A percentile compares a stretch with the other conserved stretches of the same genome.
phyloP scores from a whole-genome alignment of 2,113 vertebrate species.

The Actinemys pallida region DNA sequence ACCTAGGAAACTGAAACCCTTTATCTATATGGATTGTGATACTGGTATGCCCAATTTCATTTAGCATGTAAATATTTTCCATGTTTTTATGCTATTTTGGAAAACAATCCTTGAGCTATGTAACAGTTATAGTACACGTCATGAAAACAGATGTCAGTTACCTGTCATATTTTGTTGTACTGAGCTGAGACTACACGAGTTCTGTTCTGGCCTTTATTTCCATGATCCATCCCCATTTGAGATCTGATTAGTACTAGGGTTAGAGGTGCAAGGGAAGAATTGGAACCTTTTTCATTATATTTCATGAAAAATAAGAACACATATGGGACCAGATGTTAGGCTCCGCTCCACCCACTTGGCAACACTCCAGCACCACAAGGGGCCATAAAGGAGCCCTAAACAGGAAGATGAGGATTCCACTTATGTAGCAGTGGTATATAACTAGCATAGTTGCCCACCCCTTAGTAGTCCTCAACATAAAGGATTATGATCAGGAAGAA shows the following conservation, averaged over 20 bases:
- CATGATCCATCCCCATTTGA: not conserved
- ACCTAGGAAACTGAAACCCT: not conserved
- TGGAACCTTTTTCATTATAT: not conserved
- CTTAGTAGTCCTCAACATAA: not conserved
- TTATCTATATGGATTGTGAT: not conserved
- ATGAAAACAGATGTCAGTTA: no score
- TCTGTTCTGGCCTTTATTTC: not conserved
- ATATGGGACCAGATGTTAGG: not conserved
- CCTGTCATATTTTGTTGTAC: no score
- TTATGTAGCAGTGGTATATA: not conserved
- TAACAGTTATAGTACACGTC: no score
- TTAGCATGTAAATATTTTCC: no score
- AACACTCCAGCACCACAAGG: not conserved
- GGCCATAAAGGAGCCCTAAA: not conserved
- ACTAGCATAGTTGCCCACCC: no score
- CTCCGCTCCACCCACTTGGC: not conserved
- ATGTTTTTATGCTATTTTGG: no score
- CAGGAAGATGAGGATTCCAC: not conserved
- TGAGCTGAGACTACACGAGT: no score
- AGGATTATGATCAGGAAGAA: no score
- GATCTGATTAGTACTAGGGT: fast-evolving
- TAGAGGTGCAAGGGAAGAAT: not conserved
- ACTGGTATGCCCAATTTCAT: no score
- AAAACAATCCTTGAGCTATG: no score
- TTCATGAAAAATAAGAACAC: not conserved